Evolutionary conservation across 2,888 invertebrate species (phyloP).

Genomic region (Bombyx huttoni): DNA sequence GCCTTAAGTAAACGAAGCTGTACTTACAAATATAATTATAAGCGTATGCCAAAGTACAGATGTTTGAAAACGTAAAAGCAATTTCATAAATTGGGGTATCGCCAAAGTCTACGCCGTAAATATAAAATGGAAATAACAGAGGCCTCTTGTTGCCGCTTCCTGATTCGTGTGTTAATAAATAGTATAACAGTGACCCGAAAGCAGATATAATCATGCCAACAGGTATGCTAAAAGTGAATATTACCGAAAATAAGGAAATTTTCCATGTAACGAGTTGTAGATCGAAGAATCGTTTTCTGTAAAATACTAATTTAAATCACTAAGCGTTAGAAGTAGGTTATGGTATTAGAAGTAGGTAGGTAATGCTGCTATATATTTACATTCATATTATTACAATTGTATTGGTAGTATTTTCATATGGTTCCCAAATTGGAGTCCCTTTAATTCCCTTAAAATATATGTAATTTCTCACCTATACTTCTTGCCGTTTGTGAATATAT

Average conservation of each 20-base stretch:
- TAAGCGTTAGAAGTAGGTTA: no score
- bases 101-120: conserved; percentile 24
- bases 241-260: conserved; percentile 16
- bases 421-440: no score
- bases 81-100: conserved; percentile 34
- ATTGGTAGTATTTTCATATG: no score
- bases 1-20: neutral
- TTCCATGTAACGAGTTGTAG: conserved; percentile 35
- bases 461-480: conserved; percentile 25
- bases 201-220: conserved; percentile 19
- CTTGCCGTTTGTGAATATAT: conserved; percentile 23
- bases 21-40: conserved; percentile 39
- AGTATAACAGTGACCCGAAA: conserved; percentile 15
- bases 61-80: conserved; percentile 22
- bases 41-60: conserved; percentile 16
- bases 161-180: conserved; percentile 15
- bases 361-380: no score
- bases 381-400: no score
- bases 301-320: conserved; percentile 5
- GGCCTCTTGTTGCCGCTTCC: conserved; percentile 21
- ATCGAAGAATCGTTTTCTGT: conserved; percentile 30
- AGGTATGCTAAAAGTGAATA: conserved; percentile 15
- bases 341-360: no score
- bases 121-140: conserved; percentile 36
- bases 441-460: no score